Base-by-base conservation (phyloP, 2,888 invertebrate species). In the Phytoseiulus persimilis region DNA sequence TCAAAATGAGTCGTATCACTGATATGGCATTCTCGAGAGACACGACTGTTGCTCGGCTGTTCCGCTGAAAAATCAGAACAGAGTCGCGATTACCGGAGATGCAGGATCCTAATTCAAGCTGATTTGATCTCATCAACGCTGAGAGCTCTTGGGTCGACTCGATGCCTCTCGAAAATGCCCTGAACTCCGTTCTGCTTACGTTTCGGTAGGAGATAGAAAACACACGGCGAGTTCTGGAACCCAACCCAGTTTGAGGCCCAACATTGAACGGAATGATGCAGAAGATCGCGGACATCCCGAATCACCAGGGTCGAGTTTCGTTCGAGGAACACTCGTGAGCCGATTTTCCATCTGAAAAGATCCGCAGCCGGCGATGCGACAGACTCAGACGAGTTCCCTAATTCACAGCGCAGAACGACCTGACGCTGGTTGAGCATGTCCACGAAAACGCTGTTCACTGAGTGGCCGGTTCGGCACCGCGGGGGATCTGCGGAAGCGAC, bases 191-290 rank as follows among this genome's bases (percentile, higher is more conserved):
- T 65, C 18, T 23, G 39, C 87, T 87, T 33, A 87, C 87, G 33
- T 87, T 87, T 87, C 33, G 87, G 87, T 23, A 87, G 87, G 32
- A 87, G 87, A 33, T 87, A 45, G 45, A 87, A 87, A 23, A 87
- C 87, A 39, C 87, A 87, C 31, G 87, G 87, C 32, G 32, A 87
- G 23, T n/a, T 1, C 18, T 87, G 87, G 39, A 87, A 39, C n/a
- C 87, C 87, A 14, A 87, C 87, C 87, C 87, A 87, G 23, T 87
- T 87, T 6, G 32, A 87, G 87, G 87, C 87, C 87, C 87, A 87
- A 39, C 87, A 87, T 6, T 87, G 87, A 33, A 87, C 45, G 33
- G 39, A 28, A 39, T 87, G 87, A 33, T 87, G 87, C 0, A 87
- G 87, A 33, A 87, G 87, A 9, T 87, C 32, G 28, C 87, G 87